These are phyloP conservation scores for Hiodon alosoides DNA, from an alignment of 2,113 vertebrate genomes.

Conservation along the genomic window DNA sequence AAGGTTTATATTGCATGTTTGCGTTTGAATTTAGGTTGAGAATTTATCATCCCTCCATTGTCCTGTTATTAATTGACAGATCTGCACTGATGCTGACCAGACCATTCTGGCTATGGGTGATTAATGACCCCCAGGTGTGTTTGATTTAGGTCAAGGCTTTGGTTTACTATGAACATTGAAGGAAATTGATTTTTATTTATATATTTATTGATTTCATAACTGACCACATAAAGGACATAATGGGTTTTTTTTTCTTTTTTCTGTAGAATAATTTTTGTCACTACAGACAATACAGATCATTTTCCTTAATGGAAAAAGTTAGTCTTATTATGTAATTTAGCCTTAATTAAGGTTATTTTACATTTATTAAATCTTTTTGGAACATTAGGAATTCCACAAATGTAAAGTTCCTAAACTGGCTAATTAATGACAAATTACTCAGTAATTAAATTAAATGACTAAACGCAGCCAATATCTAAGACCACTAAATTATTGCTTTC, in stretches of 20 bases:
- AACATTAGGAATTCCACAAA: no score
- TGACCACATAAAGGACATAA: slow-evolving; percentile 27
- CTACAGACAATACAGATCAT: no score
- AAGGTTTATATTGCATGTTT: neutral
- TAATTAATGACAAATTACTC: no score
- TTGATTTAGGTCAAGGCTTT: slow-evolving; percentile 46
- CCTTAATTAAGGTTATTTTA: no score
- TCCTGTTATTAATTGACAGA: neutral
- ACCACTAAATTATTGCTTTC: no score
- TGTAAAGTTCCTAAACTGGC: no score
- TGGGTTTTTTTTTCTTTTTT: slow-evolving; percentile 43
- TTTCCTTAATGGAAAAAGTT: no score
- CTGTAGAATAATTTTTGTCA: no score
- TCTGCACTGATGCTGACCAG: slow-evolving; percentile 1
- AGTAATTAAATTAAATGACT: no score
- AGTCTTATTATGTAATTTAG: no score
- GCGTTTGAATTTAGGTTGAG: neutral
- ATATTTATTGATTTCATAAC: slow-evolving; percentile 20
- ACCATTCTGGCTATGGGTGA: slow-evolving; percentile 37
- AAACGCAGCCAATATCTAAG: no score
- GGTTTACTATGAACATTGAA: slow-evolving; percentile 41
- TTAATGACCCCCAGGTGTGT: slow-evolving; percentile 58
- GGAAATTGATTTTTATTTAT: slow-evolving; percentile 29
- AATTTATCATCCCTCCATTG: neutral
- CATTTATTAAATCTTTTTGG: no score